These are phyloP conservation scores for Percopsis transmontana DNA, from an alignment of 2,113 vertebrate genomes.

Conservation along the genomic window DNA sequence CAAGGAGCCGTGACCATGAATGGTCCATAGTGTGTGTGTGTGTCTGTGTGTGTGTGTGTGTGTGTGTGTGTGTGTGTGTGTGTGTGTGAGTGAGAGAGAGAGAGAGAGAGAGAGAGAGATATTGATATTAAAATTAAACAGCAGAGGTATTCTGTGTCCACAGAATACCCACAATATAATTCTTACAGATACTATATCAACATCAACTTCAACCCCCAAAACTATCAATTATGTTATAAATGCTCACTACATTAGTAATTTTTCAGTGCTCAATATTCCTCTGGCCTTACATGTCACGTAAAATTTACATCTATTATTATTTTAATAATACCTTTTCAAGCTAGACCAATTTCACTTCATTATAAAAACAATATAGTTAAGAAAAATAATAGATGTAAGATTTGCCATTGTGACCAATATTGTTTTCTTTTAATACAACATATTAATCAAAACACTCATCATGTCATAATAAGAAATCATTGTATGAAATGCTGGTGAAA, in stretches of 20 bases:
- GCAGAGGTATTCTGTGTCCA: neutral
- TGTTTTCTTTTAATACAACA: slow-evolving; percentile 13
- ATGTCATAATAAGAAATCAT: too few relatives aligned
- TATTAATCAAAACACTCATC: slow-evolving; percentile 25
- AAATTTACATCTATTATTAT: neutral
- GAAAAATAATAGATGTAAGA: slow-evolving; percentile 15
- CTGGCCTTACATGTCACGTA: neutral
- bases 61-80: slow-evolving; percentile 11
- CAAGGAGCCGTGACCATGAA: slow-evolving; percentile 22
- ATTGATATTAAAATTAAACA: neutral
- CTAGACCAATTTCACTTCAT: slow-evolving; percentile 1
- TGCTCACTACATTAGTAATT: neutral
- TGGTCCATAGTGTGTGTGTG: neutral
- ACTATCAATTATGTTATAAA: neutral
- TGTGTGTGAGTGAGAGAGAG: neutral
- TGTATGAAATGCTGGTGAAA: too few relatives aligned
- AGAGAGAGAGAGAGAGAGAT: neutral
- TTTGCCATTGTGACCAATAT: slow-evolving; percentile 22
- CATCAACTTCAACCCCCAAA: neutral
- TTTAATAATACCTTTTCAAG: slow-evolving; percentile 11
- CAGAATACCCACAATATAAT: neutral
- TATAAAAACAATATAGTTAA: slow-evolving; percentile 18
- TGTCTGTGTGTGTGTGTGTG: neutral
- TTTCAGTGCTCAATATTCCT: neutral
- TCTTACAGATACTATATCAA: neutral